These are phyloP conservation scores for Myotis lucifugus DNA, from an alignment of 2,113 vertebrate species.

Conservation along the genomic window DNA sequence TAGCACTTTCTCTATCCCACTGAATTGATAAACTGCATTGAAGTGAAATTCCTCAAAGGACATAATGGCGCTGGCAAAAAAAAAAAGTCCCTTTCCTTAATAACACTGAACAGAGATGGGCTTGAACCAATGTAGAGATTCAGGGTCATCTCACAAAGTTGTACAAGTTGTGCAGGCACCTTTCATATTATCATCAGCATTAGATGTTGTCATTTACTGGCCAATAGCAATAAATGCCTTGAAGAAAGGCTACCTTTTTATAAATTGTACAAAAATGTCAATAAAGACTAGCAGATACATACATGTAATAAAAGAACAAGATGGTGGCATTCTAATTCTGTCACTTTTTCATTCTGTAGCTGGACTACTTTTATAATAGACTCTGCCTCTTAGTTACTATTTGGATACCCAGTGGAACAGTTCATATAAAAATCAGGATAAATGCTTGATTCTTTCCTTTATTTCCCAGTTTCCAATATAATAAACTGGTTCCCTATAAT, in stretches of 20 bases:
- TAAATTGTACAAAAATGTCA: background rate
- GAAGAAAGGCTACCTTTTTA: background rate
- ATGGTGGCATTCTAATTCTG: background rate
- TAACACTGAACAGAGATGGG: background rate
- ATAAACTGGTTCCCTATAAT: background rate
- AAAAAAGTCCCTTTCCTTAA: background rate
- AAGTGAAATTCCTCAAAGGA: constrained; percentile 53
- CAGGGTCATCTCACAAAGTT: background rate
- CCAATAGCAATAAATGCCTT: background rate
- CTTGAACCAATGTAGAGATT: background rate
- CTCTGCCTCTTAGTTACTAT: background rate
- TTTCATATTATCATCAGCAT: background rate
- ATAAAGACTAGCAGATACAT: background rate
- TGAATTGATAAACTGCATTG: background rate
- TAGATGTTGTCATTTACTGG: background rate
- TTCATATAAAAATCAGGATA: background rate
- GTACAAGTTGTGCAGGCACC: background rate
- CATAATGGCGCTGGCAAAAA: background rate
- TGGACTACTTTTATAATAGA: background rate
- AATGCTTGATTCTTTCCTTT: background rate
- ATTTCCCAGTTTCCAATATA: background rate
- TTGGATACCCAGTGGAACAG: background rate
- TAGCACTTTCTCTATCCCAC: background rate
- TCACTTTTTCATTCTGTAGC: background rate
- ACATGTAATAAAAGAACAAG: background rate